phyloP scores from a whole-genome alignment of 2,113 vertebrate genomes.

The Heterotilapia buettikoferi region DNA sequence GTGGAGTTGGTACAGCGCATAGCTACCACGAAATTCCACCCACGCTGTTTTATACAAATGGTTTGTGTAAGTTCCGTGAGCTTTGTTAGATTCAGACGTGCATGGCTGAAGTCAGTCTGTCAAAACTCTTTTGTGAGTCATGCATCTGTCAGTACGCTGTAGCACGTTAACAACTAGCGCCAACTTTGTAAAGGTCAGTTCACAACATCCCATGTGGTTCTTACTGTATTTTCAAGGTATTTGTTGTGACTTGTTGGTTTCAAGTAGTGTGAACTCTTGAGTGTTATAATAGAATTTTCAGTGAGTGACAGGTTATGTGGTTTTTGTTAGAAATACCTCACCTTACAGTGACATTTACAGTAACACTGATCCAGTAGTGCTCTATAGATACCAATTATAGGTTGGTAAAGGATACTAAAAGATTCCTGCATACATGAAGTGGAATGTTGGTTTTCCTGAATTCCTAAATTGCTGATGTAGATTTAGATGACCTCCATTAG shows the following conservation, averaged over 20 bases:
- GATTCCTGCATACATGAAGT: not conserved
- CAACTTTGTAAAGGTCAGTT: not conserved
- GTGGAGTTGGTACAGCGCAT: not conserved
- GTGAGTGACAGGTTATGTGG: not conserved
- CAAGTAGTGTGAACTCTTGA: not conserved
- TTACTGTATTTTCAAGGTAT: not conserved
- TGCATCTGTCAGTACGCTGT: slow-evolving; percentile 5
- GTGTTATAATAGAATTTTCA: not conserved
- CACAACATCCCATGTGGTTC: not conserved
- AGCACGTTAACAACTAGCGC: not conserved
- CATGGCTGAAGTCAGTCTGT: not conserved
- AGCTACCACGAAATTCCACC: not conserved
- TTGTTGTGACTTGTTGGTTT: not conserved
- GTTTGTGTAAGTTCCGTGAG: not conserved
- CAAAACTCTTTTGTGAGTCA: slow-evolving; percentile 34
- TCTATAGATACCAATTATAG: not conserved
- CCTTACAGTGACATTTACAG: not conserved
- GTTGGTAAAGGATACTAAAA: not conserved
- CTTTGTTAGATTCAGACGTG: not conserved
- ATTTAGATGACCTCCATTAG: not conserved
- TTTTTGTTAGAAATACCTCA: not conserved
- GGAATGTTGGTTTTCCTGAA: not conserved
- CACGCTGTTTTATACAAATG: not conserved
- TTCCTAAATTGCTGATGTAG: not conserved
- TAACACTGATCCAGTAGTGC: not conserved